Percentiles rank a stretch among this genome's conserved stretches.
These are phyloP conservation scores for Oedothorax gibbosus DNA, from an alignment of 1,140 invertebrate species.

Conservation along the genomic window DNA sequence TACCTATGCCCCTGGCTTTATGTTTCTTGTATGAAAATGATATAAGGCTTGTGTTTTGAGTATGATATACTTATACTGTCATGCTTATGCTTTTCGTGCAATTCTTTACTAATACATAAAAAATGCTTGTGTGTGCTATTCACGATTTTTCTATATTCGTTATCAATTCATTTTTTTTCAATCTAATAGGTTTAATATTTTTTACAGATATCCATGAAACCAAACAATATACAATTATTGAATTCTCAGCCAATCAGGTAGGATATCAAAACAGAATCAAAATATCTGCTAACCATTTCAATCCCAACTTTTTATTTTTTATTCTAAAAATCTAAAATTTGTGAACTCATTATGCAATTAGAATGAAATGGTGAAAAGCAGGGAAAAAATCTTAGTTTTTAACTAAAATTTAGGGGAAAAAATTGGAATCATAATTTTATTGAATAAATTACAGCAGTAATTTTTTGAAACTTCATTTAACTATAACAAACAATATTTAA, in stretches of 20 bases:
- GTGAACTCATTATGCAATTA: not conserved
- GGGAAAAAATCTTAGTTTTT: too few relatives aligned
- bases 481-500: too few relatives aligned
- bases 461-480: too few relatives aligned
- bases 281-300: too few relatives aligned
- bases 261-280: not conserved
- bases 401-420: too few relatives aligned
- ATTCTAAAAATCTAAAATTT: not conserved
- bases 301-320: not conserved
- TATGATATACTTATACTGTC: not conserved
- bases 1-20: too few relatives aligned
- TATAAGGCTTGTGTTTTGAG: not conserved
- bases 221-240: slow-evolving; percentile 73
- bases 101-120: not conserved
- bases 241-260: slow-evolving; percentile 71
- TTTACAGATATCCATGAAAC: slow-evolving; percentile 74
- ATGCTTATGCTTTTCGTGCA: not conserved
- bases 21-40: not conserved
- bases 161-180: not conserved
- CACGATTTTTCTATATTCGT: not conserved
- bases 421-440: too few relatives aligned
- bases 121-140: not conserved
- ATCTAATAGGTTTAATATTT: slow-evolving; percentile 47
- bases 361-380: too few relatives aligned
- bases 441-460: too few relatives aligned